Percentiles rank a stretch among this genome's conserved stretches.
phyloP scores from a whole-genome alignment of 2,888 invertebrate genomes.

The Polietes domitor region DNA sequence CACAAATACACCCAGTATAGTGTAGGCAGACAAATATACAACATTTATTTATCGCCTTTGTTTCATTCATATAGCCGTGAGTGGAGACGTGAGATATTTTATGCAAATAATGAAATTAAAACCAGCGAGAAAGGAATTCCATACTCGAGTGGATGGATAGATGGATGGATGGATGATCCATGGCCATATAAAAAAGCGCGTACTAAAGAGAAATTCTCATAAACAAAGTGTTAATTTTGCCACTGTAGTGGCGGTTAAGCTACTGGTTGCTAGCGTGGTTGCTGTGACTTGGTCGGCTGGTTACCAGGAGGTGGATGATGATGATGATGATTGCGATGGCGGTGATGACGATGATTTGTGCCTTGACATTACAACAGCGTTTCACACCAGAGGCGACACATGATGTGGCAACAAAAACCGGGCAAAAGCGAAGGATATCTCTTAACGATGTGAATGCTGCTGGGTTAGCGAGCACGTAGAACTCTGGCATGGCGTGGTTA shows the following conservation, averaged over 20 bases:
- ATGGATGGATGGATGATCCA: slow-evolving; percentile 35
- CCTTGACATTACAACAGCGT: slow-evolving; percentile 68
- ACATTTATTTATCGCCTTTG: slow-evolving; percentile 18
- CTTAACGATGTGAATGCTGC: slow-evolving; percentile 62
- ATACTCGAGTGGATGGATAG: slow-evolving; percentile 26
- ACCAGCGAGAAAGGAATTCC: slow-evolving; percentile 50
- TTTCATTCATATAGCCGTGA: background rate
- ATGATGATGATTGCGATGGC: background rate
- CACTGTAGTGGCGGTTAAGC: slow-evolving; percentile 55
- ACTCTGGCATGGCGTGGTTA: slow-evolving; percentile 45
- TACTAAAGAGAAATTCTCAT: slow-evolving; percentile 52
- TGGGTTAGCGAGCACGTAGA: slow-evolving; percentile 58
- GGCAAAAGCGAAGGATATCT: slow-evolving; percentile 52
- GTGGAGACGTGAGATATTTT: slow-evolving; percentile 64
- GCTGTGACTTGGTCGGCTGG: background rate
- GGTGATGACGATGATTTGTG: slow-evolving; percentile 63
- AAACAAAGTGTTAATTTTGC: slow-evolving; percentile 64
- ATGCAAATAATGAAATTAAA: slow-evolving; percentile 68
- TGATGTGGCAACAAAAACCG: slow-evolving; percentile 47
- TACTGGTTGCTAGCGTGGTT: slow-evolving; percentile 59
- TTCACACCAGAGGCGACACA: slow-evolving; percentile 67
- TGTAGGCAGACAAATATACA: background rate
- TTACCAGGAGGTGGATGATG: slow-evolving; percentile 50
- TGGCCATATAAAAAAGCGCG: slow-evolving; percentile 50
- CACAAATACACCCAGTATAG: background rate